Percentiles rank a stretch among this genome's conserved stretches.
Conservation (phyloP, 1,140 invertebrate genomes). For the Pseudomyrmex cubaensis region DNA sequence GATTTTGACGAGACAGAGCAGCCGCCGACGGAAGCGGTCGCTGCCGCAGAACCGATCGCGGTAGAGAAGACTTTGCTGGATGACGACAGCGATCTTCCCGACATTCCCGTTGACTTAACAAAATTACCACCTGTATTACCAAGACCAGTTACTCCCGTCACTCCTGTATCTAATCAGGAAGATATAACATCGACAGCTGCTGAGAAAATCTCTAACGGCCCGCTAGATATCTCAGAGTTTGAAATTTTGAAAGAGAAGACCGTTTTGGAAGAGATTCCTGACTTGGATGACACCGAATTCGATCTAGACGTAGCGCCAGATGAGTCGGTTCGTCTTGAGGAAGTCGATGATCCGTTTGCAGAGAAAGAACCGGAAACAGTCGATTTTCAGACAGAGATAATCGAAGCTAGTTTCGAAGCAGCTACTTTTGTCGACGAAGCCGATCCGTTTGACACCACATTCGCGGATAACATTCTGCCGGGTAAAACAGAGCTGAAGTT, state of each 20-base stretch:
- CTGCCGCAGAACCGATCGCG: conserved; percentile 60
- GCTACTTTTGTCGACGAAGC: conserved; percentile 84
- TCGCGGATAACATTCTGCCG: conserved; percentile 91
- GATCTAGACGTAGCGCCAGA: conserved; percentile 75
- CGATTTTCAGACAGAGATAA: conserved; percentile 77
- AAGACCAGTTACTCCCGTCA: conserved; percentile 71
- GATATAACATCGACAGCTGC: conserved; percentile 54
- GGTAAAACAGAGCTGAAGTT: conserved; percentile 88
- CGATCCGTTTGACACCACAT: conserved; percentile 95
- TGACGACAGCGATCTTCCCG: conserved; percentile 87
- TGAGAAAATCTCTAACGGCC: conserved; percentile 63
- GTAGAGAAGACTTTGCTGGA: conserved; percentile 90
- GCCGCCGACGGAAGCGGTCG: not conserved
- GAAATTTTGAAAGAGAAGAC: conserved; percentile 82
- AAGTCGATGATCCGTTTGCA: conserved; percentile 81
- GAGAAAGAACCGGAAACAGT: conserved; percentile 76
- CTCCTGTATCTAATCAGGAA: conserved; percentile 55
- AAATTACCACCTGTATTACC: conserved; percentile 85
- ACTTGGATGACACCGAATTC: conserved; percentile 84
- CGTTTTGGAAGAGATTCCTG: conserved; percentile 82
- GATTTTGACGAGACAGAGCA: conserved; percentile 86
- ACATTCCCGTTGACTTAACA: conserved; percentile 87
- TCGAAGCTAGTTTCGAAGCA: conserved; percentile 82
- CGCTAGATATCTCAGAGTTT: conserved; percentile 81
- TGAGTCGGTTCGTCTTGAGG: conserved; percentile 73